phyloP scores from a whole-genome alignment of 2,888 invertebrate species.

The Blastobasis adustella region DNA sequence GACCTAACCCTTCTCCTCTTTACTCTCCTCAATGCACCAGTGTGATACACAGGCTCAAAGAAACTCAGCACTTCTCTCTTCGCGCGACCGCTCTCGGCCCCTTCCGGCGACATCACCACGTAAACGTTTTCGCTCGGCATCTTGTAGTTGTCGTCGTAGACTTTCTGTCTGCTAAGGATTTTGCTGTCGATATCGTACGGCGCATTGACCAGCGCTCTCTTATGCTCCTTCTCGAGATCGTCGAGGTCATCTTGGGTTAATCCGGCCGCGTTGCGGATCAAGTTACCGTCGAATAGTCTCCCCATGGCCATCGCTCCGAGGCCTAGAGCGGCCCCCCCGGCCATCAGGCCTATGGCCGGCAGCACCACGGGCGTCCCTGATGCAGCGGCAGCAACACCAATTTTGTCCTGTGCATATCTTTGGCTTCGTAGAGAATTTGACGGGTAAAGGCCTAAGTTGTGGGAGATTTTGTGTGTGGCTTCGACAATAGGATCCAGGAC shows the following conservation, averaged over 20 bases:
- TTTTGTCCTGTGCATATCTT: slow-evolving; percentile 76
- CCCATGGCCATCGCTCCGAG: slow-evolving; percentile 88
- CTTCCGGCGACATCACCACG: slow-evolving; percentile 66
- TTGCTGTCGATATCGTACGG: slow-evolving; percentile 61
- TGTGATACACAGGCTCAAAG: slow-evolving; percentile 32
- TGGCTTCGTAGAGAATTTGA: slow-evolving; percentile 58
- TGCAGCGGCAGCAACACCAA: slow-evolving; percentile 74
- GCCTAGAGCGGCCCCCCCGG: slow-evolving; percentile 87
- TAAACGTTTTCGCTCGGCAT: slow-evolving; percentile 72
- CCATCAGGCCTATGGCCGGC: slow-evolving; percentile 84
- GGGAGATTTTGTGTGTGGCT: slow-evolving; percentile 86
- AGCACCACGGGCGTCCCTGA: slow-evolving; percentile 78
- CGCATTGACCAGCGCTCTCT: slow-evolving; percentile 60
- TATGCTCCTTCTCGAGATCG: slow-evolving; percentile 71
- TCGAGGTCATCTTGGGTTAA: slow-evolving; percentile 49
- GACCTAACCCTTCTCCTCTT: slow-evolving; percentile 46
- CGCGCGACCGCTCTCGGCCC: slow-evolving; percentile 36
- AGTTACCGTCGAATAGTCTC: slow-evolving; percentile 78
- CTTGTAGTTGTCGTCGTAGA: slow-evolving; percentile 67
- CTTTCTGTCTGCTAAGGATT: slow-evolving; percentile 54
- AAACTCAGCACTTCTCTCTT: slow-evolving; percentile 47
- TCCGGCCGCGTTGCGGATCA: slow-evolving; percentile 70
- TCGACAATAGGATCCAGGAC: slow-evolving; percentile 84
- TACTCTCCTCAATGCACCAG: slow-evolving; percentile 30
- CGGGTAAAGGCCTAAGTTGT: slow-evolving; percentile 80